phyloP scores from a whole-genome alignment of 2,888 invertebrate genomes.

The Cyclophora albipunctata region DNA sequence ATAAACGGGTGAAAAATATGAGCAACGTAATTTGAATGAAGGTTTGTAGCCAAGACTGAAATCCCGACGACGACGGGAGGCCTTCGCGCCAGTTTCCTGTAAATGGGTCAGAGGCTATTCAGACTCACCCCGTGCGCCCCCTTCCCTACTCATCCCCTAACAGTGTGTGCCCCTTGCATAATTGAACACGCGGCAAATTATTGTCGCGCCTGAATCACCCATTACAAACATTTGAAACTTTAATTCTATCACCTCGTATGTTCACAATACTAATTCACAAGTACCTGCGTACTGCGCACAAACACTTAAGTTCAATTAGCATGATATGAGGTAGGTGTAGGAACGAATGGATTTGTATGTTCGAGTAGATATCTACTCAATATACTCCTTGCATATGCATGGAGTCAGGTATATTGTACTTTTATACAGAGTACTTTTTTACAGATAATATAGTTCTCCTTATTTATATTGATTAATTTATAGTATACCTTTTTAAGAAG shows the following conservation, averaged over 20 bases:
- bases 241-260: conserved; percentile 24
- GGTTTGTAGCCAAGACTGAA: conserved; percentile 22
- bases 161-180: conserved; percentile 64
- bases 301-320: no score
- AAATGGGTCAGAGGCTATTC: conserved; percentile 72
- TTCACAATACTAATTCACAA: background rate
- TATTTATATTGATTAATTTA: no score
- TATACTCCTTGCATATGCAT: no score
- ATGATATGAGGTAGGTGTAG: no score
- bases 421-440: no score
- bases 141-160: conserved; percentile 36
- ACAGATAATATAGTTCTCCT: no score
- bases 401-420: no score
- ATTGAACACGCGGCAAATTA: conserved; percentile 69
- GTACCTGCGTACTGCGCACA: no score
- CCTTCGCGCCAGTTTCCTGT: conserved; percentile 52
- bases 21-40: conserved; percentile 22
- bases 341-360: no score
- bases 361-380: no score
- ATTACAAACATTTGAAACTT: conserved; percentile 39
- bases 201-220: conserved; percentile 54
- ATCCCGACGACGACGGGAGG: conserved; percentile 28
- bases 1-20: conserved; percentile 22
- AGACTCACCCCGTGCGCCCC: conserved; percentile 32
- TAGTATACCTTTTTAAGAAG: no score